Evolutionary conservation across 2,888 invertebrate species (phyloP), one percentile per base, ranked within the genome.

Genomic region (Spilosoma lubricipeda): DNA sequence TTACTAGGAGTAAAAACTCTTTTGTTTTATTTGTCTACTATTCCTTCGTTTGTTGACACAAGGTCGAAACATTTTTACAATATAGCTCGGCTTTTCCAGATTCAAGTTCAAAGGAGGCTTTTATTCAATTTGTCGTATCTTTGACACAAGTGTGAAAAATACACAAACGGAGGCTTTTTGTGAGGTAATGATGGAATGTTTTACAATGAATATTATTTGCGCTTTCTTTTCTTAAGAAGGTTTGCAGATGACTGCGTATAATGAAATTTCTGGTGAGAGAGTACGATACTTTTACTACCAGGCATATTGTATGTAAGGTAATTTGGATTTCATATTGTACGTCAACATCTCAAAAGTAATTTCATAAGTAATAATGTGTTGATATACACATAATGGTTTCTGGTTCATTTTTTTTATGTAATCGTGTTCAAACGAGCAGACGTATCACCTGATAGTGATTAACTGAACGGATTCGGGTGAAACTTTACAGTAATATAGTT

Each of bases 121-220:
- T 85, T 78, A 85, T 84, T 83, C 82, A 83, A 85, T 85, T 85
- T 84, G 76, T 71, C 59, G 39, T 74, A 79, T 82, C 81, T 85
- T 85, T 84, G 80, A 78, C 45, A 78, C 70, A 74, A 77, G 76
- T 77, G 73, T 77, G 74, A 77, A 74, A 82, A 80, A 83, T 27
- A 73, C 73, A 74, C 70, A 63, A 72, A 77, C 76, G 78, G 82
- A 80, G 78, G 74, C 39, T 69, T 77, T 73, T 13, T 70, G 63
- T 63, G 76, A 76, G 74, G 72, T 71, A 77, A 81, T 77, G 75
- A 70, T 64, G 56, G 33, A 70, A 73, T 75, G 70, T 77, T 75
- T 77, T 73, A 75, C 76, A 76, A 74, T 76, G 71, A 33, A 56
- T 67, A 59, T 72, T 36, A 36, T 71, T 52, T 27, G 33, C 66